Base-by-base conservation (phyloP, 2,797 vertebrate species). In the Trematomus bernacchii region DNA sequence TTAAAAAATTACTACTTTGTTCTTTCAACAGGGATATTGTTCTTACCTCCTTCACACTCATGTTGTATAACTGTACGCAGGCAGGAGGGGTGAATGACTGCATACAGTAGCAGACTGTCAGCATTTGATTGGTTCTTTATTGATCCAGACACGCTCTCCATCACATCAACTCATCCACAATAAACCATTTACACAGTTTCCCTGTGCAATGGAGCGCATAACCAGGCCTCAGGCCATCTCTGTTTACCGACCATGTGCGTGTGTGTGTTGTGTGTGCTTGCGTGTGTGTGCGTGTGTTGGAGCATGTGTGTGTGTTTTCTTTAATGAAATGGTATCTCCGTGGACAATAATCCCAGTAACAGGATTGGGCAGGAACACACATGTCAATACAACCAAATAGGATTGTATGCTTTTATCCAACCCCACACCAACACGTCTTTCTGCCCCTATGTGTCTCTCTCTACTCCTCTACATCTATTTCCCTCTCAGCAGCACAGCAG, bases 111-210 rank as follows among this genome's bases (percentile, higher is more conserved):
- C 93, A 89, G 91, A 95, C 93, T 94, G 91, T 93, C 94, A 91
- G 89, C 47, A 87, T 95, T 93, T 93, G 93, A 95, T 93, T 94
- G 93, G 94, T 91, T 92, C 93, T 91, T 93, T 96, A 96, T 95
- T 93, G 95, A 96, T 95, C 87, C 89, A 87, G 93, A 94, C 93
- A 95, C 91, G 91, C 95, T 96, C 94, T 92, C 93, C 93, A 94
- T 95, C 95, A 95, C 95, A 94, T 96, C 95, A 92, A 93, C 94
- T 95, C 93, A 96, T 96, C 95, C 94, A 95, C 94, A 94, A 94
- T 95, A 97, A 96, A 92, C 93, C 95, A 96, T 96, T 96, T 95
- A 96, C 95, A 93, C 91, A 90, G 89, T 91, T 93, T 94, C 92
- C 91, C 77, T 89, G 91, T 91, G 94, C 94, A 95, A 95, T 94